Evolutionary conservation across 2,888 invertebrate genomes (phyloP), one percentile per base, ranked within the genome.

Genomic region (Emmelina monodactyla): DNA sequence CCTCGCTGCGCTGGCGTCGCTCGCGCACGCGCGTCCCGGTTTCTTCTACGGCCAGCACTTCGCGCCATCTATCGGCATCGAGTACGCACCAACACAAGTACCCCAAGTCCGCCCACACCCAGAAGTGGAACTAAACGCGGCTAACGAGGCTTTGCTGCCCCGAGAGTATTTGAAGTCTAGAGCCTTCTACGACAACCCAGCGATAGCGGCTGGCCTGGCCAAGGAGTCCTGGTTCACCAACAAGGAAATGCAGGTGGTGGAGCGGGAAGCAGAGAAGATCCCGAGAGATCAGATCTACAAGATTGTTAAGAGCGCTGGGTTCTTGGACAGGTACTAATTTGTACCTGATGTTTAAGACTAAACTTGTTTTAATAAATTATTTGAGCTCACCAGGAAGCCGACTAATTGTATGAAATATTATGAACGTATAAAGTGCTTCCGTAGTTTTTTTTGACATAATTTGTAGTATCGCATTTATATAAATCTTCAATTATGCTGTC

Each of bases 191-290:
- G 89, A 88, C 50, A 87, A 92, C 65, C 91, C 91, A 0, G 62
- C 78, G 2, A 83, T 90, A 9, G 91, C 88, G 4, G 85, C 85
- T 4, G 87, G 85, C 0, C 72, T 92, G 7, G 91, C 92, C 1
- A 86, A 87, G 50, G 89, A 88, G 49, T 91, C 91, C 0, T 90
- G 91, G 88, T 85, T 90, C 45, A 83, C 85, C 0, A 83, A 87
- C 45, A 89, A 89, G 53, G 91, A 91, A 60, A 88, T 87, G 82
- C 88, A 87, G 40, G 91, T 92, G 1, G 82, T 86, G 29, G 84
- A 91, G 53, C 82, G 92, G 9, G 91, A 91, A 54, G 87, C 91
- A 0, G 91, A 92, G 50, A 88, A 88, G 61, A 92, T 92, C 40
- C 87, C 91, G 0, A 81, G 92, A 2, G 85, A 86, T 42, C 86